A percentile compares a stretch with the other conserved stretches of the same genome.
Evolutionary conservation across 2,888 invertebrate species (phyloP).

Genomic region (Dolichomitus sp.): DNA sequence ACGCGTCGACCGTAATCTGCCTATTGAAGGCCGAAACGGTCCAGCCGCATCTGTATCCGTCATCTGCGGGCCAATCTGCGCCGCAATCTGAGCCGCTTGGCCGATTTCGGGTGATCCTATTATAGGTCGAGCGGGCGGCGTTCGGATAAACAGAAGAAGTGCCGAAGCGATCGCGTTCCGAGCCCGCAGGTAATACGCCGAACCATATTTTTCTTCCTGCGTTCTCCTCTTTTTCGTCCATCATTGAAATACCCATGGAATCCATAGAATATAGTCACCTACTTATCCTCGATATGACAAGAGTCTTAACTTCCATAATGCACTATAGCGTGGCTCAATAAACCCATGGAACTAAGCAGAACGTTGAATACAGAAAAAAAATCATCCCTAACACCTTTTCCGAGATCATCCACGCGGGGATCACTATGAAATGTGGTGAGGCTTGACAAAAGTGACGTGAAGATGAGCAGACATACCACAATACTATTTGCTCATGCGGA

Average conservation of each 20-base stretch:
- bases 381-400: conserved; percentile 51
- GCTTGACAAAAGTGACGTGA: conserved; percentile 28
- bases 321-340: conserved; percentile 31
- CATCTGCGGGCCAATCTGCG: conserved; percentile 80
- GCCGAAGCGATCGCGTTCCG: conserved; percentile 28
- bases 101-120: conserved; percentile 84
- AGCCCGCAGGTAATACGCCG: conserved; percentile 33
- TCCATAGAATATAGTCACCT: conserved; percentile 13
- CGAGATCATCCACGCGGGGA: conserved; percentile 1
- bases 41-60: conserved; percentile 80
- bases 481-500: conserved; percentile 22
- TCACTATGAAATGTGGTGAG: conserved; percentile 23
- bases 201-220: conserved; percentile 5
- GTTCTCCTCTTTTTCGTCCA: conserved; percentile 31
- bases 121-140: conserved; percentile 77
- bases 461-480: conserved; percentile 17
- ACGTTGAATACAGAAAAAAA: conserved; percentile 24
- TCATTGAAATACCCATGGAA: conserved; percentile 15
- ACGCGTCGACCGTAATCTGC: conserved; percentile 79
- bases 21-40: conserved; percentile 75
- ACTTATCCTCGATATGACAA: conserved; percentile 39
- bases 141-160: conserved; percentile 38
- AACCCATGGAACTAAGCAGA: conserved; percentile 18
- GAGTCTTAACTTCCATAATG: conserved; percentile 60
- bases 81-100: conserved; percentile 80